Conservation (phyloP, 2,888 invertebrate genomes). For the Nephrotoma appendiculata region DNA sequence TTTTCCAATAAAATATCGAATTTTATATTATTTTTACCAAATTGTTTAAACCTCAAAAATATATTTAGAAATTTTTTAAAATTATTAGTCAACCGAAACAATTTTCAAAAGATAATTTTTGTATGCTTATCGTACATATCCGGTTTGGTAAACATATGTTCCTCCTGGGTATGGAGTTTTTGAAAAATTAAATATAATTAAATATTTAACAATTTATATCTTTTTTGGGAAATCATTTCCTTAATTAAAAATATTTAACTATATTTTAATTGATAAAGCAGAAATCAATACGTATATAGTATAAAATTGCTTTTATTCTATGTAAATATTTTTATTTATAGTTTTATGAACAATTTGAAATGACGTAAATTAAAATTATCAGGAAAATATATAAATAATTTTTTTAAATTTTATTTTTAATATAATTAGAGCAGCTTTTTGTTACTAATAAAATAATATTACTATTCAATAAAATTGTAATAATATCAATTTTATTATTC, state of each 20-base stretch:
- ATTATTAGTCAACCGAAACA: not conserved
- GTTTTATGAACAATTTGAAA: too few species aligned
- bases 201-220: not conserved
- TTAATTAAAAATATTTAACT: not conserved
- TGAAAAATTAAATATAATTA: not conserved
- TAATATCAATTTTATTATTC: too few species aligned
- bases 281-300: too few species aligned
- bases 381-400: too few species aligned
- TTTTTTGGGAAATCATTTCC: not conserved
- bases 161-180: not conserved
- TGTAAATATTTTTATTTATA: too few species aligned
- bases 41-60: not conserved
- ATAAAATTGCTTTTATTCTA: too few species aligned
- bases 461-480: too few species aligned
- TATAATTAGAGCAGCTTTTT: too few species aligned
- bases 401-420: too few species aligned
- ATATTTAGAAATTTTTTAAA: not conserved
- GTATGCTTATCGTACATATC: not conserved
- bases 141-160: not conserved
- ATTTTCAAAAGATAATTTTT: not conserved
- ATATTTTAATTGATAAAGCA: too few species aligned
- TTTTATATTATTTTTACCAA: not conserved
- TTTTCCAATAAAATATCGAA: not conserved
- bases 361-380: too few species aligned
- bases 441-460: too few species aligned